Evolutionary conservation across 2,113 vertebrate species (phyloP).

Genomic region (Campylomormyrus tamandua): DNA sequence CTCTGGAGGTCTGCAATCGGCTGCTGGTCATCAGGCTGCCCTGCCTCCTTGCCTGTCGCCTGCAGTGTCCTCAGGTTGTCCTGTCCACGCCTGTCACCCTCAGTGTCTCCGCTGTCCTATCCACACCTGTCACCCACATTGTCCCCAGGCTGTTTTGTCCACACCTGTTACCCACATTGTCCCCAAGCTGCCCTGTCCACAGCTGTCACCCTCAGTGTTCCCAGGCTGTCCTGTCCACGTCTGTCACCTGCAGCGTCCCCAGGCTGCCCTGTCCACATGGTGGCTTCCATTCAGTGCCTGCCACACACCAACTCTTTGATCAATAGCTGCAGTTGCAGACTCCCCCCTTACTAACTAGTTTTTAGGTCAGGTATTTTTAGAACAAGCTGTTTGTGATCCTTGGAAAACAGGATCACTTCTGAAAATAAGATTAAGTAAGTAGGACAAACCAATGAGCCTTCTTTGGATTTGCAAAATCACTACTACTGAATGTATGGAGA

Average conservation of each 20-base stretch:
- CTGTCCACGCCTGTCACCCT: background rate
- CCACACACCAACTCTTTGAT: background rate
- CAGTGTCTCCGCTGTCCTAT: background rate
- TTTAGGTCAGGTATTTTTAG: slow-evolving; percentile 19
- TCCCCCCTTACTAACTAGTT: slow-evolving; percentile 1
- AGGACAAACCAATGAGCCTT: slow-evolving; percentile 2
- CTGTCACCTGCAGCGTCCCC: background rate
- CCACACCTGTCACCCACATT: background rate
- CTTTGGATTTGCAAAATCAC: background rate
- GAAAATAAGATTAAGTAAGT: slow-evolving; percentile 12
- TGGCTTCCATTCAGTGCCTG: background rate
- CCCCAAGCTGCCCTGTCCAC: background rate
- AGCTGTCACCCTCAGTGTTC: background rate
- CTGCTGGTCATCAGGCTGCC: background rate
- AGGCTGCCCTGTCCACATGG: background rate
- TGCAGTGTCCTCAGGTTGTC: background rate
- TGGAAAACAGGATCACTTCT: slow-evolving; percentile 11
- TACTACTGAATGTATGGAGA: background rate
- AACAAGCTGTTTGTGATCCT: background rate
- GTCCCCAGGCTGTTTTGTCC: background rate
- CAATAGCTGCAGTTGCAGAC: background rate
- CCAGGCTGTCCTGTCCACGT: background rate
- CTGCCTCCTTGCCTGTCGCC: background rate
- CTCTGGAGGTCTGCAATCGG: background rate
- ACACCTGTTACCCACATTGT: background rate